Percentiles rank a stretch among this genome's conserved stretches.
phyloP scores from a whole-genome alignment of 2,888 invertebrate genomes.

The Agonopterix heracliana region DNA sequence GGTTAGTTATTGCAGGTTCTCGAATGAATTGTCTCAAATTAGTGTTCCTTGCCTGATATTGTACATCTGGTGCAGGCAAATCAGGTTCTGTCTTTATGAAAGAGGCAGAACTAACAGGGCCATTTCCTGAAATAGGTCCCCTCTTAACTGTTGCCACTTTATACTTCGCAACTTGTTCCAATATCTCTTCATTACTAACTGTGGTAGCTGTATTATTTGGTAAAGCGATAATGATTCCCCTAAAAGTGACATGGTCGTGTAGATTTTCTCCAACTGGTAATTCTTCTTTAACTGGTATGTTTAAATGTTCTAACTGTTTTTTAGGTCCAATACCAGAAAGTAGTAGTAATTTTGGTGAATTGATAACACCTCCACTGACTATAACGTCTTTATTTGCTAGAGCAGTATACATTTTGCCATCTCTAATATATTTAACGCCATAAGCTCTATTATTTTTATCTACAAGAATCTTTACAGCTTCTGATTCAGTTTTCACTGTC shows the following conservation, averaged over 20 bases:
- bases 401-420: constrained; percentile 29
- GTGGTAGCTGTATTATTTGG: constrained; percentile 65
- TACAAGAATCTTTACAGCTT: constrained; percentile 73
- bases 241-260: constrained; percentile 58
- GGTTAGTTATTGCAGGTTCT: constrained; percentile 56
- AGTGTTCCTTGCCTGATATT: constrained; percentile 67
- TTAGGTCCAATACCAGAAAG: constrained; percentile 55
- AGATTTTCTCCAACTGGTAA: constrained; percentile 54
- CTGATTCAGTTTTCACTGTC: constrained; percentile 62
- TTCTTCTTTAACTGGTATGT: constrained; percentile 39
- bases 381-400: constrained; percentile 52
- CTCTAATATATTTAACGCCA: constrained; percentile 37
- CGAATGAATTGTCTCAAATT: constrained; percentile 65
- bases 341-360: constrained; percentile 51
- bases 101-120: constrained; percentile 70
- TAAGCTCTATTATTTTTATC: constrained; percentile 50
- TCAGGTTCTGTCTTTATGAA: constrained; percentile 71
- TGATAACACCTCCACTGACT: constrained; percentile 44
- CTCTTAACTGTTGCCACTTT: constrained; percentile 33
- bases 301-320: constrained; percentile 32
- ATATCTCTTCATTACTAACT: constrained; percentile 46
- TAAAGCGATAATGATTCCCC: constrained; percentile 66
- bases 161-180: constrained; percentile 49
- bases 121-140: constrained; percentile 72
- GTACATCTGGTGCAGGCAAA: constrained; percentile 77